Conservation (phyloP, 2,888 invertebrate species). For the Gonocerus acuteangulatus region DNA sequence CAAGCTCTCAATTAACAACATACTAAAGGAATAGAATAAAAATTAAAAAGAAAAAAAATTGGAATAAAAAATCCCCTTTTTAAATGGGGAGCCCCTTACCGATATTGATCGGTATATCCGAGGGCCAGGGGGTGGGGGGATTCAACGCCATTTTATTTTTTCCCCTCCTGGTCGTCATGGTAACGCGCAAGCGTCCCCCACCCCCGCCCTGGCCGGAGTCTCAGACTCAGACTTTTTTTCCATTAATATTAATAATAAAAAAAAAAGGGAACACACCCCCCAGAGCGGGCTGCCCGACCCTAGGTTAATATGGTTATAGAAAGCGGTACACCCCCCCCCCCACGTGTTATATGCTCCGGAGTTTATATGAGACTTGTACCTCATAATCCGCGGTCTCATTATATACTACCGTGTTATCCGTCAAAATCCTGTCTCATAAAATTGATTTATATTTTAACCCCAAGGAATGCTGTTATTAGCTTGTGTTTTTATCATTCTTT, state of each 20-base stretch:
- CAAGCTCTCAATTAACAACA: neutral
- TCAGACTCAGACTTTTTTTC: neutral
- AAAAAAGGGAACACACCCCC: too few species aligned
- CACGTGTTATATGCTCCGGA: too few species aligned
- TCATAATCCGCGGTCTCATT: too few species aligned
- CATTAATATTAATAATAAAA: neutral
- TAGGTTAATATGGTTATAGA: too few species aligned
- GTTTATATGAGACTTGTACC: too few species aligned
- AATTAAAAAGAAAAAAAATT: neutral
- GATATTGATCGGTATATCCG: slow-evolving; percentile 19
- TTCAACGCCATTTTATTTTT: slow-evolving; percentile 27
- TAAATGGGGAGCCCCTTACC: slow-evolving; percentile 1
- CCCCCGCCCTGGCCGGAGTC: neutral
- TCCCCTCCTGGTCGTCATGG: slow-evolving; percentile 23
- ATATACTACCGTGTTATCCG: too few species aligned
- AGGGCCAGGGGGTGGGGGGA: slow-evolving; percentile 4
- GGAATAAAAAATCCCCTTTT: too few species aligned
- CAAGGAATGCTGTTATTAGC: too few species aligned
- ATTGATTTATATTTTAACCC: too few species aligned
- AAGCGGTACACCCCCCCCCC: too few species aligned
- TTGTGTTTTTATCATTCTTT: too few species aligned
- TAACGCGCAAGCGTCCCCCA: slow-evolving; percentile 26
- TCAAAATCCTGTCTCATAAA: too few species aligned
- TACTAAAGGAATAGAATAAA: neutral
- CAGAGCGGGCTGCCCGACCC: neutral